These are phyloP conservation scores for Poeciliopsis paucimaculata DNA, from an alignment of 2,797 vertebrate genomes.

Conservation along the genomic window DNA sequence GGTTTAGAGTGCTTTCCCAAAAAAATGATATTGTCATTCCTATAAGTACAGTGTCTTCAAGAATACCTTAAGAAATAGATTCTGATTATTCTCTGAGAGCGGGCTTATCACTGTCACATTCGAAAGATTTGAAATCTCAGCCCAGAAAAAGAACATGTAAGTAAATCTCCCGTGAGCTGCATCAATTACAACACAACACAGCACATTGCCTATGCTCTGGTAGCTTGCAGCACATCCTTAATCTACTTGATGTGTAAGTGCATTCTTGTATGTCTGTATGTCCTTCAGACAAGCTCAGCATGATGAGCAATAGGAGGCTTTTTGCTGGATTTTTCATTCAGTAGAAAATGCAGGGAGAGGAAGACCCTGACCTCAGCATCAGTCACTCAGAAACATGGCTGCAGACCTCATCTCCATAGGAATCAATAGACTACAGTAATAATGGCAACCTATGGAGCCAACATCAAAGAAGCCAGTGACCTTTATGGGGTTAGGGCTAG, in stretches of 20 bases:
- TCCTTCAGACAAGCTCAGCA: constrained; percentile 67
- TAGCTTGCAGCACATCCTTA: constrained; percentile 20
- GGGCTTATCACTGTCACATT: not conserved
- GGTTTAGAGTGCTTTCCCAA: not conserved
- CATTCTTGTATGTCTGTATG: constrained; percentile 40
- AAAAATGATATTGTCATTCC: not conserved
- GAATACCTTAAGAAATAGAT: not conserved
- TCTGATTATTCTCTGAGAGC: not conserved
- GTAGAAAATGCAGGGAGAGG: constrained; percentile 46
- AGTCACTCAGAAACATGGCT: constrained; percentile 68
- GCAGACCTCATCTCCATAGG: constrained; percentile 80
- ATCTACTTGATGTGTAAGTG: constrained; percentile 44
- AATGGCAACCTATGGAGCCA: constrained; percentile 83
- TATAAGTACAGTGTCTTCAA: not conserved
- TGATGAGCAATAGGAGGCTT: constrained; percentile 59
- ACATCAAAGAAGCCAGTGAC: constrained; percentile 81
- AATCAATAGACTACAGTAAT: constrained; percentile 87
- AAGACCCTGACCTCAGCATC: constrained; percentile 68
- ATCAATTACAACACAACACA: constrained; percentile 16
- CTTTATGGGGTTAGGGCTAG: constrained; percentile 65
- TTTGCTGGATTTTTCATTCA: constrained; percentile 70
- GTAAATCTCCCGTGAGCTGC: constrained; percentile 3
- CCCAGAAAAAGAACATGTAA: not conserved
- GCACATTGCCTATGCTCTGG: constrained; percentile 13
- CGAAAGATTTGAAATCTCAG: constrained; percentile 1